Percentiles rank a stretch among this genome's conserved stretches.
phyloP scores from a whole-genome alignment of 2,888 invertebrate genomes.

The Caenorhabditis imperialis region DNA sequence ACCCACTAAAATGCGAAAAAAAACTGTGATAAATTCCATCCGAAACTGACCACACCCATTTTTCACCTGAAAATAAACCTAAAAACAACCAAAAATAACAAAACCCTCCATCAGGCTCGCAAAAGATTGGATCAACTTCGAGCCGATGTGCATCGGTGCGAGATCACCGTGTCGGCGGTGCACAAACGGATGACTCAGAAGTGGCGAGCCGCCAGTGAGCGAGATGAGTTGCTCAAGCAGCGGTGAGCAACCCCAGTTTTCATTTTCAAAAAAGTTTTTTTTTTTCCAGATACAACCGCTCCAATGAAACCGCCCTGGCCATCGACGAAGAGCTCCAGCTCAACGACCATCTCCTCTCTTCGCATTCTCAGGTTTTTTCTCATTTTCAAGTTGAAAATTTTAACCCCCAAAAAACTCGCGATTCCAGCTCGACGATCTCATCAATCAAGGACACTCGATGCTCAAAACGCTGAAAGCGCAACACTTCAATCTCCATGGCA shows the following conservation, averaged over 20 bases:
- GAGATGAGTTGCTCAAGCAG: slow-evolving; percentile 73
- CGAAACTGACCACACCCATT: too few species aligned
- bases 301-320: slow-evolving; percentile 70
- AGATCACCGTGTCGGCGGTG: slow-evolving; percentile 65
- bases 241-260: slow-evolving; percentile 44
- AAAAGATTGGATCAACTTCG: slow-evolving; percentile 72
- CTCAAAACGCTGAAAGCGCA: slow-evolving; percentile 69
- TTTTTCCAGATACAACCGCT: slow-evolving; percentile 67
- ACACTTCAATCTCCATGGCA: slow-evolving; percentile 65
- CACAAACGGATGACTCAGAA: slow-evolving; percentile 70
- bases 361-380: slow-evolving; percentile 60
- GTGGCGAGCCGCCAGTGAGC: slow-evolving; percentile 72
- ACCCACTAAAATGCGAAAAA: background rate
- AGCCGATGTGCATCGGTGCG: slow-evolving; percentile 64
- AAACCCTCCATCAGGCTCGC: slow-evolving; percentile 52
- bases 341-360: slow-evolving; percentile 72
- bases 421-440: slow-evolving; percentile 71
- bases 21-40: slow-evolving; percentile 3
- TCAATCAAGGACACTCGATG: slow-evolving; percentile 72
- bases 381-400: too few species aligned
- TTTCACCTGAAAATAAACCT: too few species aligned
- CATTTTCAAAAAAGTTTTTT: background rate
- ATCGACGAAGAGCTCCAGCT: slow-evolving; percentile 73
- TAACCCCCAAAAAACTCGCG: too few species aligned
- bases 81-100: too few species aligned